Base-by-base conservation (phyloP, 2,888 invertebrate species). In the Dryobotodes eremita region DNA sequence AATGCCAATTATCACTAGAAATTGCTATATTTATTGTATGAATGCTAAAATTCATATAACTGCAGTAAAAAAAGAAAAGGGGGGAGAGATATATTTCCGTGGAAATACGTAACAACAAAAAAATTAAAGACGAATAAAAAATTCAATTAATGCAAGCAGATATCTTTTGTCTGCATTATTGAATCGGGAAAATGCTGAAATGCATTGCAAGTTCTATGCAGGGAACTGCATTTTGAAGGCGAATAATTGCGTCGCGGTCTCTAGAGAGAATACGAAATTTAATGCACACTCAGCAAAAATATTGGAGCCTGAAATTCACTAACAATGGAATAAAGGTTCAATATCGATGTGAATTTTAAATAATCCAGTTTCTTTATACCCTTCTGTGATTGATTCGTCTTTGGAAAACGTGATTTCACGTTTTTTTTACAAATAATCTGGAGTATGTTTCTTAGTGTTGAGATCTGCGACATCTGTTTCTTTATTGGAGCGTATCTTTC, bases 211-310 rank as follows among this genome's bases (percentile, higher is more conserved):
- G 90, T 91, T 91, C 89, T 89, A 87, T 89, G 90, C 90, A 83
- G 90, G 86, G 89, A 92, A 92, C 91, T 94, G 92, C 92, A 94
- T 93, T 93, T 91, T 90, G 91, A 94, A 94, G 91, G 93, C 93
- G 94, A 94, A 94, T 94, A 95, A 94, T 94, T 93, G 93, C 91
- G 90, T 90, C 87, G 88, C 82, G 91, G 93, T 91, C 90, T 90
- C 91, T 82, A 88, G 91, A 93, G 92, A 85, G 92, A 93, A 93
- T 93, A 92, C 91, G 91, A 91, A 93, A 93, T 94, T 93, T 93
- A 91, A 93, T 92, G 91, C 90, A 75, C 88, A 87, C 90, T 86
- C 88, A 77, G 92, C 92, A 91, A 92, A 93, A 93, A 92, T 91
- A 92, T 91, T 89, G 88, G 81, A 87, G 76, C 81, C 88, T 88